phyloP scores from a whole-genome alignment of 2,888 invertebrate genomes.

The Melanotus villosus region DNA sequence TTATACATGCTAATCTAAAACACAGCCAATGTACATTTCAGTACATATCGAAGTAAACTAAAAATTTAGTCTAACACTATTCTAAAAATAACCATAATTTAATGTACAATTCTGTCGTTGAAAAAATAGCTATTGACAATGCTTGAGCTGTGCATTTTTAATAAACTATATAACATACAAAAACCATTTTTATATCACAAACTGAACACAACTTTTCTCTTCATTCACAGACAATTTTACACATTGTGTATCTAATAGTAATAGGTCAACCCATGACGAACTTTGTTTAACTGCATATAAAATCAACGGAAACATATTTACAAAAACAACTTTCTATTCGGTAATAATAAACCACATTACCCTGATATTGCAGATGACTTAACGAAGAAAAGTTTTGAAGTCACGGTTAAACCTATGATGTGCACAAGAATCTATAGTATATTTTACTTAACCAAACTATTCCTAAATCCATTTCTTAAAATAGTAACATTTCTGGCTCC shows the following conservation, averaged over 20 bases:
- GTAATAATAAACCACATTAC: no score
- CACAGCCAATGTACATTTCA: constrained; percentile 51
- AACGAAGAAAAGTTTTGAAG: not conserved
- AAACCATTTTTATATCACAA: constrained; percentile 55
- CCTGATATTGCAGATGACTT: not conserved
- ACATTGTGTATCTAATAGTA: constrained; percentile 1
- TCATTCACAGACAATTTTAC: constrained; percentile 37
- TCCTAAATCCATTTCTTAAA: constrained; percentile 1
- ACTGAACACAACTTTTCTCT: constrained; percentile 58
- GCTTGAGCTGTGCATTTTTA: constrained; percentile 49
- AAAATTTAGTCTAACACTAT: constrained; percentile 29
- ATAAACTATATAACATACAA: constrained; percentile 51
- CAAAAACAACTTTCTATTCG: no score
- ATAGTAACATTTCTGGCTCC: not conserved
- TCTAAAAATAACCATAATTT: constrained; percentile 17
- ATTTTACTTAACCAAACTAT: not conserved
- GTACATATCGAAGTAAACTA: constrained; percentile 41
- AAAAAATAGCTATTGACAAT: constrained; percentile 52
- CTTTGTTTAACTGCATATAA: not conserved
- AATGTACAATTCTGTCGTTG: constrained; percentile 43
- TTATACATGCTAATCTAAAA: constrained; percentile 48
- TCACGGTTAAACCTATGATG: not conserved
- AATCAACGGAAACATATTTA: no score
- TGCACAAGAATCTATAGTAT: constrained; percentile 3
- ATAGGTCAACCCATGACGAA: constrained; percentile 1